phyloP scores from a whole-genome alignment of 2,797 vertebrate genomes.

The Apogon talboti region DNA sequence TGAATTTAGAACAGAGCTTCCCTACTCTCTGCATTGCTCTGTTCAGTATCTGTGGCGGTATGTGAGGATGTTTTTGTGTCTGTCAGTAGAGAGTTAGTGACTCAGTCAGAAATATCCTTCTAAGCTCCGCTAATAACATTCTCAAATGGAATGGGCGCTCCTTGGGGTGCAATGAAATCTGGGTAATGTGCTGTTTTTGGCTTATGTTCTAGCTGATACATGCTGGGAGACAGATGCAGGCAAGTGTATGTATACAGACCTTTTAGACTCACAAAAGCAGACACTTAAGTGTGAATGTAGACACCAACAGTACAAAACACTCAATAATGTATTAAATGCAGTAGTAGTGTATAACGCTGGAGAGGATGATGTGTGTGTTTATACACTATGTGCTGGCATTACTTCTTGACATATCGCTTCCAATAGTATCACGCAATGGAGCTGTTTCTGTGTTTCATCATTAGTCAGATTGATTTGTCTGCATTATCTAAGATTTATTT shows the following conservation, averaged over 20 bases:
- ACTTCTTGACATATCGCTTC: not conserved
- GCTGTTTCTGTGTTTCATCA: no score
- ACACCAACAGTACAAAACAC: slow-evolving; percentile 10
- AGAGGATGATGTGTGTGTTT: not conserved
- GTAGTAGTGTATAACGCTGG: no score
- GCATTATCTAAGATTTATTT: no score
- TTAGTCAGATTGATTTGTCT: no score
- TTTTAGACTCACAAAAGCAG: slow-evolving; percentile 26
- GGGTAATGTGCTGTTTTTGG: slow-evolving; percentile 74
- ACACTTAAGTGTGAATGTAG: slow-evolving; percentile 9
- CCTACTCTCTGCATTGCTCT: slow-evolving; percentile 24
- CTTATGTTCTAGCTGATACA: slow-evolving; percentile 34
- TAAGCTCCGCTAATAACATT: slow-evolving; percentile 68
- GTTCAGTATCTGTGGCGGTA: not conserved
- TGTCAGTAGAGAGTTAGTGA: slow-evolving; percentile 61
- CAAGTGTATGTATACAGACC: slow-evolving; percentile 22
- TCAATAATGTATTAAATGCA: no score
- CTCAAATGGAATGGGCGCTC: slow-evolving; percentile 54
- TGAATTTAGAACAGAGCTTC: slow-evolving; percentile 19
- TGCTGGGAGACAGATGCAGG: slow-evolving; percentile 59
- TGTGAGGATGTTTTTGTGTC: slow-evolving; percentile 54
- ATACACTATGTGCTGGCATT: not conserved
- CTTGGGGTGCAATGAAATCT: slow-evolving; percentile 66
- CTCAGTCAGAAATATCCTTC: slow-evolving; percentile 67
- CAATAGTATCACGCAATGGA: not conserved